Conservation (phyloP, 2,113 vertebrate species). For the Trematocara macrostoma region DNA sequence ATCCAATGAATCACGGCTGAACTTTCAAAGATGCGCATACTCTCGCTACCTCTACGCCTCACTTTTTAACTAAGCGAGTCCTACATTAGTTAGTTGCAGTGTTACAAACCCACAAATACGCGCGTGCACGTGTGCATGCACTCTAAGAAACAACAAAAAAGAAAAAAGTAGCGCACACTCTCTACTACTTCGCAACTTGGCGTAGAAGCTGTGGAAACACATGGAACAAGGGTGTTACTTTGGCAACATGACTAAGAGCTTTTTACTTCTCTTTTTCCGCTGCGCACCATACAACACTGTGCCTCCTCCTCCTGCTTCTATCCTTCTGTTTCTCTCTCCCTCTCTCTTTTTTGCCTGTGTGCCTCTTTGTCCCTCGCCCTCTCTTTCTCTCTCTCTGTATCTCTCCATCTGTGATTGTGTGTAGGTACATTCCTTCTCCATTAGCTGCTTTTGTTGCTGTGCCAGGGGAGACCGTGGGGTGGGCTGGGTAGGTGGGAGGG, state of each 20-base stretch:
- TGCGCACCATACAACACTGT: not conserved
- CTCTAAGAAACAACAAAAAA: not conserved
- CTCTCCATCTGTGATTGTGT: conserved; percentile 36
- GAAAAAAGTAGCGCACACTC: not conserved
- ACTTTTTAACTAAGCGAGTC: not conserved
- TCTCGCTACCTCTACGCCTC: not conserved
- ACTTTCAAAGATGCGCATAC: not conserved
- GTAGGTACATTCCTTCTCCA: conserved; percentile 56
- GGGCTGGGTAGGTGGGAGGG: not conserved
- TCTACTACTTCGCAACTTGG: conserved; percentile 11
- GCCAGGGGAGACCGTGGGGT: not conserved
- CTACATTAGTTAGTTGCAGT: not conserved
- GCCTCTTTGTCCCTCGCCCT: not conserved
- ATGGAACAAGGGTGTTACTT: conserved; percentile 34
- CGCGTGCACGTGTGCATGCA: not conserved
- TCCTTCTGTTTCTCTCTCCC: not conserved
- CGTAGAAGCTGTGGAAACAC: conserved; percentile 23
- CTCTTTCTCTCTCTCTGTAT: not conserved
- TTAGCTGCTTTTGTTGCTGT: conserved; percentile 44
- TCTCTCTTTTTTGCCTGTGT: not conserved
- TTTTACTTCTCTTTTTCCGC: conserved; percentile 11
- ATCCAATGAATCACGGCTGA: not conserved
- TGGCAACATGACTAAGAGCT: conserved; percentile 37
- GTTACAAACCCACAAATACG: not conserved
- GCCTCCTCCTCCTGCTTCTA: not conserved